Evolutionary conservation across 2,888 invertebrate species (phyloP), one percentile per base, ranked within the genome.

Genomic region (Eupithecia subumbrata): DNA sequence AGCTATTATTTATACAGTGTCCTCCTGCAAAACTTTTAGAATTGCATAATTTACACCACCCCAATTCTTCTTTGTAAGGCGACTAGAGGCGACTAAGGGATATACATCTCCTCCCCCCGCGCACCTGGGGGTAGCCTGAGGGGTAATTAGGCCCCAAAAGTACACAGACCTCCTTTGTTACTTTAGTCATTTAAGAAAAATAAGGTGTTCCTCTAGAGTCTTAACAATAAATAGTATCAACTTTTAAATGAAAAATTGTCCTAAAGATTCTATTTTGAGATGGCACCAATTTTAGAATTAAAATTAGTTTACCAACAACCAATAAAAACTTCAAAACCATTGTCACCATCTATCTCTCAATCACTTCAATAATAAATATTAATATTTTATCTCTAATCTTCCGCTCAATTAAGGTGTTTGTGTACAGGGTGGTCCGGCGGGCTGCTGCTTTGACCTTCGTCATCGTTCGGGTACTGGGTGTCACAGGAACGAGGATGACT

Each of bases 321-420:
- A 64, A 34, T 8, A 64, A 8, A 11, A 18, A 30, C 22, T 60
- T 25, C 5, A 60, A 60, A 64, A 48, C 80, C 76, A 81, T 86
- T 86, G 86, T 89, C 90, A 88, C 85, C 87, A 12, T 22, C 56
- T 56, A 12, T 56, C 56, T 4, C 84, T 82, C 84, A 83, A 87
- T 66, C 75, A 85, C 3, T 30, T 30, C 30, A 85, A 69, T 69
- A 76, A 80, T 60, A 85, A 56, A 56, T 81, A 83, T 83, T 73
- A 72, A 66, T 69, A 87, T 87, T 89, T 91, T 90, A 91, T 92
- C 91, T 90, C 74, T 89, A 89, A 92, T 92, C 92, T 92, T 76
- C 83, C 83, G 85, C 76, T 89, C 92, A 93, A 93, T 93, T 93
- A 93, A 87, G 88, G 84, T 82, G 88, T 92, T 91, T 93, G 92